Evolutionary conservation across 2,888 invertebrate genomes (phyloP).

Genomic region (Pteria penguin): DNA sequence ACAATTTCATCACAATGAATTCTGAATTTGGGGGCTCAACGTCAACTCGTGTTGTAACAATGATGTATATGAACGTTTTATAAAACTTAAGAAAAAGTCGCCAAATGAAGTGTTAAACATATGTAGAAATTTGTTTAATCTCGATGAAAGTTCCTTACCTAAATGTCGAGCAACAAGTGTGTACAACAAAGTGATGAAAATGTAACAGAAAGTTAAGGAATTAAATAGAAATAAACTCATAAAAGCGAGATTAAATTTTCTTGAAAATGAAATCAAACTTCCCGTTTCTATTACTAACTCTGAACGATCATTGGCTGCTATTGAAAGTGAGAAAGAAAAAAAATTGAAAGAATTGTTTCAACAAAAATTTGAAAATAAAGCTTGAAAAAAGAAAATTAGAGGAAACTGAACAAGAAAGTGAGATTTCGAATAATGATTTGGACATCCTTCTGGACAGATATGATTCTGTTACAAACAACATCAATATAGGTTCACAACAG

Average conservation of each 20-base stretch:
- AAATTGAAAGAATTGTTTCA: background rate
- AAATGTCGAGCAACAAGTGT: background rate
- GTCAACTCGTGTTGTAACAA: too few relatives aligned
- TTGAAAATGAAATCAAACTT: background rate
- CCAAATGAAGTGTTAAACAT: background rate
- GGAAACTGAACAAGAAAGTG: background rate
- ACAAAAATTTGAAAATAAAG: background rate
- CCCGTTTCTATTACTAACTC: background rate
- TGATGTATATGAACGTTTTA: too few relatives aligned
- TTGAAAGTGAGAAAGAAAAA: background rate
- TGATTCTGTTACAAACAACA: background rate
- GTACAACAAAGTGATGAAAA: background rate
- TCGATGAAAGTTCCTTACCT: background rate
- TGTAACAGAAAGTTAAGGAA: background rate
- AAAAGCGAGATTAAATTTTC: background rate
- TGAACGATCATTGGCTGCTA: background rate
- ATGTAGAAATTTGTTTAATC: background rate
- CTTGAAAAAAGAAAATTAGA: background rate
- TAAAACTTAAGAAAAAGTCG: too few relatives aligned
- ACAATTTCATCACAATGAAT: too few relatives aligned
- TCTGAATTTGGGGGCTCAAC: too few relatives aligned
- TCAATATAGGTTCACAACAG: background rate
- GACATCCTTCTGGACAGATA: background rate
- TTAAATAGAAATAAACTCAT: background rate
- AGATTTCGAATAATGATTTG: background rate